Conservation (phyloP, 30 jellyfish, hydroid and myxozoan genomes). For the Aurelia sp. region DNA sequence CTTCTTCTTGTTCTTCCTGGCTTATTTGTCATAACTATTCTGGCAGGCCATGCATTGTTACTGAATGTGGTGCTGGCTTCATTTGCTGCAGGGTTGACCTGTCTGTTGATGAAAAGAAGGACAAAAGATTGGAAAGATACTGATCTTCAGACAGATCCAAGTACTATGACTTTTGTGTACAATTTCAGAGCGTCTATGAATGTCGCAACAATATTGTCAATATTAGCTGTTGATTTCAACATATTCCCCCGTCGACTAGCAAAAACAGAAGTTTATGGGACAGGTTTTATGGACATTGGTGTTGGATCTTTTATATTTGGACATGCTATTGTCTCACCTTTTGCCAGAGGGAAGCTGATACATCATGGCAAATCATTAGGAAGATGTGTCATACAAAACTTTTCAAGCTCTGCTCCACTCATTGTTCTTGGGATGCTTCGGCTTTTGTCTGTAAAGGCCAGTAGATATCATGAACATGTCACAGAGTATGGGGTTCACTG, state of each 20-base stretch:
- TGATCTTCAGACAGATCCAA: not conserved
- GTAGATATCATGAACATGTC: constrained; percentile 85
- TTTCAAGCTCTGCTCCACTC: constrained; percentile 53
- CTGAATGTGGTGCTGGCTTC: not conserved
- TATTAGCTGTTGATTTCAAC: constrained; percentile 93
- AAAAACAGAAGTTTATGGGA: constrained; percentile 89
- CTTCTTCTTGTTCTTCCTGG: constrained; percentile 42
- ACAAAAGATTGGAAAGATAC: not conserved
- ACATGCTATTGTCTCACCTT: constrained; percentile 83
- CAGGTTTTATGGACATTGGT: constrained; percentile 94
- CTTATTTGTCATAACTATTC: constrained; percentile 30
- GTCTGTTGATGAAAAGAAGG: not conserved
- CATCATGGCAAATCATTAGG: not conserved
- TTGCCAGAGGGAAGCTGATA: constrained; percentile 37
- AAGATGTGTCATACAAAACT: constrained; percentile 15
- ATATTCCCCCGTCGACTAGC: constrained; percentile 94
- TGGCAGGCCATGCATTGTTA: constrained; percentile 29
- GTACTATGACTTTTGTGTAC: constrained; percentile 11
- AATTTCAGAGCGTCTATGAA: constrained; percentile 77
- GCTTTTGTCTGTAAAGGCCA: constrained; percentile 65
- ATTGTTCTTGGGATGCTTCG: constrained; percentile 74
- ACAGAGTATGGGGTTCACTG: constrained; percentile 97
- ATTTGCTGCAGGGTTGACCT: constrained; percentile 1
- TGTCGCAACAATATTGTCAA: constrained; percentile 78
- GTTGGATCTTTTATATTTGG: constrained; percentile 90